Evolutionary conservation across 2,888 invertebrate species (phyloP), one percentile per base, ranked within the genome.

Genomic region (Leptothorax acervorum): DNA sequence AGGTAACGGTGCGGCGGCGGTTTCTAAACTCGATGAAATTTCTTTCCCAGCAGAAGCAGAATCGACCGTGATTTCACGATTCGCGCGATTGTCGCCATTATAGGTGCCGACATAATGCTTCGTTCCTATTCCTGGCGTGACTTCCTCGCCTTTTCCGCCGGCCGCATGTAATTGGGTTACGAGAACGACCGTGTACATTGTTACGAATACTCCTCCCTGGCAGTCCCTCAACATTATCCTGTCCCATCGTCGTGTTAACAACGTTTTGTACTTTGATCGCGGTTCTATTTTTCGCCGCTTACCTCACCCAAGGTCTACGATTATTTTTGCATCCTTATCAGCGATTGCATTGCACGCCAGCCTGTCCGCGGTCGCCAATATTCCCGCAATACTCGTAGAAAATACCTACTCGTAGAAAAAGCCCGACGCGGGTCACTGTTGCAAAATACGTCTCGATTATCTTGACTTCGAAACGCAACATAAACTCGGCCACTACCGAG

Each of bases 131-230:
- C 88, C 28, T 71, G 39, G n/a, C 89, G 87, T 74, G 89, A 81
- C 73, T 85, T 76, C 84, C 79, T 82, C 85, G 83, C 86, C 81
- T 87, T 86, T 85, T 89, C 75, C 75, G 86, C 74, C 82, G 60
- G 88, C 86, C 12, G 71, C 86, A 88, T 90, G 90, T 92, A 93
- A 93, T 92, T 92, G 89, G 93, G 93, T 93, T 91, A 93, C 87
- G 89, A 86, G 93, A 92, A 93, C 93, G 86, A 86, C 62, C 57
- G 73, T 68, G 62, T 55, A 62, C 73, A 73, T 66, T 53, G 73
- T 78, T 68, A 60, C 84, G 82, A 39, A 39, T 57, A 71, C 48
- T 48, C 66, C 66, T 68, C 87, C 82, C 75, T 82, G 79, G 66
- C 53, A 57, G 42, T 73, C 35, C 71, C 55, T 74, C 73, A 62